Percentiles rank a stretch among this genome's conserved stretches.
Evolutionary conservation across 2,113 vertebrate species (phyloP).

Genomic region (Caracal caracal): DNA sequence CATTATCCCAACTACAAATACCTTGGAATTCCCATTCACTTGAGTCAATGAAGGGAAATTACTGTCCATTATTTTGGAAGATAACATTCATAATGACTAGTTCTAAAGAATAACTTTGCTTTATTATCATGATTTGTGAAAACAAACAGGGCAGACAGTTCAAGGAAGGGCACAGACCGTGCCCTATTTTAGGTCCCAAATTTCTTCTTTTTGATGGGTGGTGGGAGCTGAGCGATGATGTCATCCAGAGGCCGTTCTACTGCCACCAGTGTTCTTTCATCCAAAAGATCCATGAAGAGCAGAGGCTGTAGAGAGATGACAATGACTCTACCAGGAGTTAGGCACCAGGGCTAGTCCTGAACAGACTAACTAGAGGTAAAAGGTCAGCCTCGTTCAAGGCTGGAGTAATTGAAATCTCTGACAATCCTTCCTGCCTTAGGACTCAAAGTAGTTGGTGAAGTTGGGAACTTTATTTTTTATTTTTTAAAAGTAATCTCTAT

Average conservation of each 20-base stretch:
- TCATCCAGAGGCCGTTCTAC: conserved; percentile 94
- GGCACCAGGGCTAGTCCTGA: not conserved
- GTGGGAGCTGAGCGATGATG: conserved; percentile 91
- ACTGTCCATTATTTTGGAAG: conserved; percentile 24
- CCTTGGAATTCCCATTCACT: not conserved
- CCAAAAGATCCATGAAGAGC: conserved; percentile 89
- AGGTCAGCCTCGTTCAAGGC: not conserved
- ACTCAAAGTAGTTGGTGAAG: not conserved
- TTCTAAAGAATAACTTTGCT: conserved; percentile 68
- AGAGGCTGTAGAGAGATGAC: conserved; percentile 87
- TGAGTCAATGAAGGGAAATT: conserved; percentile 13
- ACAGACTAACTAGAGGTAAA: not conserved
- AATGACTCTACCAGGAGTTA: conserved; percentile 14
- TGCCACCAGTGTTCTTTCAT: conserved; percentile 91
- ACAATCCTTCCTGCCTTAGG: not conserved
- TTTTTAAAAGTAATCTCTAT: not conserved
- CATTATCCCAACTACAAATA: not conserved
- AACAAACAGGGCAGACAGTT: conserved; percentile 54
- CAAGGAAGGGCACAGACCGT: not conserved
- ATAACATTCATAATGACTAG: not conserved
- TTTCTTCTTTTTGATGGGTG: conserved; percentile 94
- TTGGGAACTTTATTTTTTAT: not conserved
- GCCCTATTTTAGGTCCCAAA: conserved; percentile 92
- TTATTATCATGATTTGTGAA: conserved; percentile 78
- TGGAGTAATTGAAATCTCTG: not conserved